Evolutionary conservation across 2,888 invertebrate species (phyloP).

Genomic region (Seira ritae): DNA sequence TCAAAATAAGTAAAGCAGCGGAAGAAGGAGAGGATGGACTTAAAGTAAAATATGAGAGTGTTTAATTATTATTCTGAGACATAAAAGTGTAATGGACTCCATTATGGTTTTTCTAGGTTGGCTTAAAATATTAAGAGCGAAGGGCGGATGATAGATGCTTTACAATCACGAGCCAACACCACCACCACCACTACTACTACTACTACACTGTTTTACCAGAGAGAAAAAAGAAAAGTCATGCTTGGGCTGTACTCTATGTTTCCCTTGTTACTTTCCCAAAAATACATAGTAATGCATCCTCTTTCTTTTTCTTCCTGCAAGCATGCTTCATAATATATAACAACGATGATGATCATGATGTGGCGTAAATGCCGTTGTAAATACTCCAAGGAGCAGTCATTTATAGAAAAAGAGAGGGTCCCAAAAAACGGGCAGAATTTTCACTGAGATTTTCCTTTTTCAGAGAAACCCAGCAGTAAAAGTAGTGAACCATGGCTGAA

Average conservation of each 20-base stretch:
- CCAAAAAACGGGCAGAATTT: conserved; percentile 25
- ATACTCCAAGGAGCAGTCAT: conserved; percentile 15
- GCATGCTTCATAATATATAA: conserved; percentile 18
- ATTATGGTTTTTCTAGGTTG: conserved; percentile 68
- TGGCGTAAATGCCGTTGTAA: conserved; percentile 40
- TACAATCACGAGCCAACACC: conserved; percentile 63
- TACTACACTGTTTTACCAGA: neutral
- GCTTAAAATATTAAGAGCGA: conserved; percentile 72
- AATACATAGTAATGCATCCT: conserved; percentile 38
- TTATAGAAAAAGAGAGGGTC: conserved; percentile 25
- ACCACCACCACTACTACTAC: conserved; percentile 20
- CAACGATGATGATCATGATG: conserved; percentile 11
- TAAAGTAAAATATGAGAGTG: conserved; percentile 73
- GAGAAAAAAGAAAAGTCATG: conserved; percentile 28
- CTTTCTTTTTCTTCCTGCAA: conserved; percentile 20
- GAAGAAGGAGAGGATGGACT: conserved; percentile 53
- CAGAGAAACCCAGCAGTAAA: conserved; percentile 17
- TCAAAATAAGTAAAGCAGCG: neutral
- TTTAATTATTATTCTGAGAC: conserved; percentile 73
- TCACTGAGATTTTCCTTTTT: conserved; percentile 42
- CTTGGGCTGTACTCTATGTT: no score
- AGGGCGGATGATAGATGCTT: conserved; percentile 71
- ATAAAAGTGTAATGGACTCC: conserved; percentile 73
- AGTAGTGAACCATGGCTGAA: no score
- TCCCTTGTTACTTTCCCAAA: no score